A percentile compares a stretch with the other conserved stretches of the same genome.
Evolutionary conservation across 2,113 vertebrate species (phyloP).

Genomic region (Nycticorax nycticorax): DNA sequence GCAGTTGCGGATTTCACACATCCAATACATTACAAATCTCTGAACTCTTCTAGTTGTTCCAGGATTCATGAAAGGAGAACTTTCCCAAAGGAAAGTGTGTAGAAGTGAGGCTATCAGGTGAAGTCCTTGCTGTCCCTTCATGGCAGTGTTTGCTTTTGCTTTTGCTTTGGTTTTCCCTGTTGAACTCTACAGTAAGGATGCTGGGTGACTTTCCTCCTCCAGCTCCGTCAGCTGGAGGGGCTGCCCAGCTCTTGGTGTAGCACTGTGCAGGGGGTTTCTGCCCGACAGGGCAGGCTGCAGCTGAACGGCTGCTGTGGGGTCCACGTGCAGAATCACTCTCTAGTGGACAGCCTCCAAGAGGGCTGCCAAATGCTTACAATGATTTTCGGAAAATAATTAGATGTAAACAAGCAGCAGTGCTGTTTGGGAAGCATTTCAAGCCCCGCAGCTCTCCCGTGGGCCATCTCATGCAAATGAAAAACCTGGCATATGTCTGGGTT

Average conservation of each 20-base stretch:
- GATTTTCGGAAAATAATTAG: not conserved
- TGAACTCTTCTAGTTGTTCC: not conserved
- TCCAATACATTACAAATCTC: not conserved
- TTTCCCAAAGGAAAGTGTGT: not conserved
- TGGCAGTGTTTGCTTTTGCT: not conserved
- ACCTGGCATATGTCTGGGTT: not conserved
- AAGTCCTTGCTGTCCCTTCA: not conserved
- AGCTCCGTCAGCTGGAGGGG: not conserved
- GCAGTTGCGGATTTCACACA: not conserved
- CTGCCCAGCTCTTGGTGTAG: not conserved
- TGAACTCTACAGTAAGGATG: not conserved
- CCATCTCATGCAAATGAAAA: not conserved
- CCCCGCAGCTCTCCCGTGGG: not conserved
- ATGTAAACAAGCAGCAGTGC: not conserved
- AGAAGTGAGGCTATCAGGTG: not conserved
- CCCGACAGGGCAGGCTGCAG: too few species aligned
- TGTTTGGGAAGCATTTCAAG: not conserved
- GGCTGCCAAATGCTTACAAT: not conserved
- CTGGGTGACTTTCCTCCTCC: not conserved
- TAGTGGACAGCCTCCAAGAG: not conserved
- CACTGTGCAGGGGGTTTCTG: accelerated
- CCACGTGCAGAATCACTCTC: too few species aligned
- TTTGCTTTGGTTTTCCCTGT: not conserved
- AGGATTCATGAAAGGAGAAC: not conserved
- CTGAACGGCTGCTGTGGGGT: not conserved